Conservation (phyloP, 2,797 vertebrate species). For the Alectoris magna region DNA sequence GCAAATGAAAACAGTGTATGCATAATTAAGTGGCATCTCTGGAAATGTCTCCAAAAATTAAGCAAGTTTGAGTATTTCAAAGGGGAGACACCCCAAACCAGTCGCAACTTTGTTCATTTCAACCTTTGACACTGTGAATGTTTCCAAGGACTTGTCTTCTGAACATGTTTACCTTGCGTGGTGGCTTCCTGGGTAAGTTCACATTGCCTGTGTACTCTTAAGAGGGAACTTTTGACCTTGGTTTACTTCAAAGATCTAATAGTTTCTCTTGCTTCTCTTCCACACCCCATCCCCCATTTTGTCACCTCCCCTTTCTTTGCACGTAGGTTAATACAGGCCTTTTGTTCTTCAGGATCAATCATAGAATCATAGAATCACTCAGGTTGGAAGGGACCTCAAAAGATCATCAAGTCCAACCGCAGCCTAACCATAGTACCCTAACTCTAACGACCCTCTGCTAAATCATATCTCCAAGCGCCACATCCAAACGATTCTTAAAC, state of each 20-base stretch:
- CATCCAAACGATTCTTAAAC: too few species aligned
- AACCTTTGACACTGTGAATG: slow-evolving; percentile 42
- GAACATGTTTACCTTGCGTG: slow-evolving; percentile 58
- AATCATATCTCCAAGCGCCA: too few species aligned
- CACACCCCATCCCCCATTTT: not conserved
- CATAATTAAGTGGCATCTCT: not conserved
- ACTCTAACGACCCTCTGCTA: too few species aligned
- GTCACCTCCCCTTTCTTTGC: slow-evolving; percentile 22
- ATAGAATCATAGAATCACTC: too few species aligned
- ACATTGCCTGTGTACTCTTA: slow-evolving; percentile 39
- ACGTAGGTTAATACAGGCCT: slow-evolving; percentile 37
- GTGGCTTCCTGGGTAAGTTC: slow-evolving; percentile 60
- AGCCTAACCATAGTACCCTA: too few species aligned
- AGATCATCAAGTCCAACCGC: too few species aligned
- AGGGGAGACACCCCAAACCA: slow-evolving; percentile 13
- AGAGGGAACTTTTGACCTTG: slow-evolving; percentile 62
- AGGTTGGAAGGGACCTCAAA: too few species aligned
- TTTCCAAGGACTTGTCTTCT: slow-evolving; percentile 48
- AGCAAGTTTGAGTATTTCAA: slow-evolving; percentile 20
- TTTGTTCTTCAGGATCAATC: slow-evolving; percentile 49
- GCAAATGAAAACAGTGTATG: not conserved
- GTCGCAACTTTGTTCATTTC: slow-evolving; percentile 1
- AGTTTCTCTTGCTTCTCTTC: not conserved
- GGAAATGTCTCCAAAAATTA: not conserved
- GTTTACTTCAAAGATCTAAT: slow-evolving; percentile 56